A percentile compares a stretch with the other conserved stretches of the same genome.
phyloP scores from a whole-genome alignment of 1,140 invertebrate genomes.

The Luehdorfia chinensis region DNA sequence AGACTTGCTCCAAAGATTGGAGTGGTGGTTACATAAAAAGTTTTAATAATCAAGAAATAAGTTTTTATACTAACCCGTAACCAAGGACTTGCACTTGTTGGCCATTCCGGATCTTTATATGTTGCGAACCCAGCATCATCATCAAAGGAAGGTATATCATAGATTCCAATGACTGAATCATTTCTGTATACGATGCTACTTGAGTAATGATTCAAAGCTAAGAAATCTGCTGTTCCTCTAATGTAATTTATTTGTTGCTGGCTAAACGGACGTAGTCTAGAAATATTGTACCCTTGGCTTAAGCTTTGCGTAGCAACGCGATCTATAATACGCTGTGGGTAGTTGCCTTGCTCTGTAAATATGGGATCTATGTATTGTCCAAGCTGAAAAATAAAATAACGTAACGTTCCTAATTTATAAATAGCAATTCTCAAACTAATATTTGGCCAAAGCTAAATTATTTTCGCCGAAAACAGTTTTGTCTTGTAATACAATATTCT shows the following conservation, averaged over 20 bases:
- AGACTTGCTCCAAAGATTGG: no score
- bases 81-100: neutral
- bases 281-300: constrained; percentile 52
- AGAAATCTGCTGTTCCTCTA: constrained; percentile 67
- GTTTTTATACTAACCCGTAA: neutral
- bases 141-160: constrained; percentile 49
- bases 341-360: constrained; percentile 74
- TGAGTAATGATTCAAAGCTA: constrained; percentile 74
- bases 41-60: no score
- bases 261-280: constrained; percentile 62
- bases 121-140: constrained; percentile 38
- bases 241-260: constrained; percentile 49
- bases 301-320: constrained; percentile 69
- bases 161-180: constrained; percentile 42
- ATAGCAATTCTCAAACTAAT: no score
- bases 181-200: constrained; percentile 49
- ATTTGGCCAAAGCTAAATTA: no score
- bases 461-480: no score
- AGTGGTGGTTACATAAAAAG: no score
- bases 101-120: constrained; percentile 19
- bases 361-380: constrained; percentile 78
- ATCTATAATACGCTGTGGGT: constrained; percentile 74
- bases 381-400: constrained; percentile 34
- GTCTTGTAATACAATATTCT: no score
- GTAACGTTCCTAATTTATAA: neutral